Evolutionary conservation across 30 jellyfish, hydroid and myxozoan genomes (phyloP), one percentile per base, ranked within the genome.

Genomic region (Rhopilema esculentum): DNA sequence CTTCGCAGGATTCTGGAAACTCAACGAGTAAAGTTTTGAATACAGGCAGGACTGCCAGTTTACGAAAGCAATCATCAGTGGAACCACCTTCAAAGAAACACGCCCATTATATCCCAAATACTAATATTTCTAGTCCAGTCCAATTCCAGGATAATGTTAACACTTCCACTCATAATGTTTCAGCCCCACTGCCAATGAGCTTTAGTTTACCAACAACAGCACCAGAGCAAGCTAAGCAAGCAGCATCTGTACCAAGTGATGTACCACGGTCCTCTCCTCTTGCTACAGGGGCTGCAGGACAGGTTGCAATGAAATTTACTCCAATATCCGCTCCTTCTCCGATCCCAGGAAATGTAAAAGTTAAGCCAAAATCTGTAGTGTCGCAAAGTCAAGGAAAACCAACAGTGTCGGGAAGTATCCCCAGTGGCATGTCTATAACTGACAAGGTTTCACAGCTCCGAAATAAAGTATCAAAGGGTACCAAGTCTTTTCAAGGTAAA

Each of bases 401-500:
- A 63, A 28, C 79, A 66, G 27, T 52, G 18, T 25, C 57, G 0
- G 70, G 69, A 8, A 33, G 24, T n/a, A 49, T n/a, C 40, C 72
- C 24, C 7, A 22, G 23, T 27, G 48, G 74, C n/a, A 65, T 7
- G 24, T 52, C 90, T 63, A 61, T 25, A 1, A 80, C 22, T 30
- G 64, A 66, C 8, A 69, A 69, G 32, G 53, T 33, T 64, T 32
- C 49, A 32, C 72, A 20, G 29, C 23, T 75, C 4, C 49, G 62
- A 29, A 82, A 33, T 22, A 72, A 73, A 75, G 75, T 40, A 1
- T 49, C 31, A 8, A 84, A 69, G 63, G 31, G 77, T 28, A 18
- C 79, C 30, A 84, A 84, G 53, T 21, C 81, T 1, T 49, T 32
- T 19, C 81, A 68, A 16, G 70, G 81, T 1, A 84, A 72, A 65